Evolutionary conservation across 2,888 invertebrate species (phyloP), one percentile per base, ranked within the genome.

Genomic region (Pollenia griseotomentosa): DNA sequence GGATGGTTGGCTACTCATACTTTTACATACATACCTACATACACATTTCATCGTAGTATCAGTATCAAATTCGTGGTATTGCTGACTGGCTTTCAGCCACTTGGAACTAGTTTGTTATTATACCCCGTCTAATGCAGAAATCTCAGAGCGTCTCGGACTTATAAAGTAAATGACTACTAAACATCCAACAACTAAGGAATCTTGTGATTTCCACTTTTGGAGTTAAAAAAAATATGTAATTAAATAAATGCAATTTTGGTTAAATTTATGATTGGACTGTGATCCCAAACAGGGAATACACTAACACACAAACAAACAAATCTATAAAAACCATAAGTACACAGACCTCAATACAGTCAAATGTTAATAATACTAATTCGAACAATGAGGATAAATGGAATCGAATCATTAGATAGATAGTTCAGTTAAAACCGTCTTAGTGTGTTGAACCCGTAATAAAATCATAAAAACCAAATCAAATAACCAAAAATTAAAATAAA

Each of bases 71-170:
- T 88, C 88, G 87, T 86, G 85, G 88, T 82, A 89, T 88, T 89
- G 90, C 89, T 89, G 89, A 90, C 90, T 90, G 90, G 90, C 88
- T 90, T 89, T 90, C 89, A 91, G 90, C 90, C 89, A 89, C 89
- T 89, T 81, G 84, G 83, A 89, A 86, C 87, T 89, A 89, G 88
- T 89, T 88, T 88, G 87, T 83, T 77, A 89, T 88, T 88, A 88
- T 88, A 87, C 86, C 79, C 86, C 83, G 86, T 82, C 74, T 74
- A 78, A 75, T 61, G 48, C 48, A 84, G 84, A 81, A 87, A 87
- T 84, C 87, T 78, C 70, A 78, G 68, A 79, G 81, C 81, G 78
- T 71, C 77, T 80, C 71, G 71, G 33, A 74, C 73, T 74, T 81
- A 55, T 57, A 63, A 63, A 78, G 77, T 42, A 55, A 71, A 46